Percentiles rank a stretch among this genome's conserved stretches.
phyloP scores from a whole-genome alignment of 2,888 invertebrate genomes.

The Drosophila mettleri region DNA sequence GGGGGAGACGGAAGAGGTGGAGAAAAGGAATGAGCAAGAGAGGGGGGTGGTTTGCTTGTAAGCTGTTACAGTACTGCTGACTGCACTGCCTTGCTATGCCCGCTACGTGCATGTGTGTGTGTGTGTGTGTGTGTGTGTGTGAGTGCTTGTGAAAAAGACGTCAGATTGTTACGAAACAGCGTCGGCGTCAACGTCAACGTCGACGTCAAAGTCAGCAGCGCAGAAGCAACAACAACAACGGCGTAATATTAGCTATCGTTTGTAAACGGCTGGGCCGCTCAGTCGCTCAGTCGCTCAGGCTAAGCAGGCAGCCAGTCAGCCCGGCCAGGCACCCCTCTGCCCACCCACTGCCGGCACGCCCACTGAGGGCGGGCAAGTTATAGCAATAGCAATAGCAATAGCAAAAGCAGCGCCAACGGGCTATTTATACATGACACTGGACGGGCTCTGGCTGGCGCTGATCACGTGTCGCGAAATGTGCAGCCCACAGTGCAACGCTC shows the following conservation, averaged over 20 bases:
- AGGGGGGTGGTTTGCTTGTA: background rate
- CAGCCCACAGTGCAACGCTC: conserved; percentile 81
- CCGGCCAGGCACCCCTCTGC: background rate
- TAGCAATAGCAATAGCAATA: no score
- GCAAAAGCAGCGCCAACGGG: conserved; percentile 31
- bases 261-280: conserved; percentile 21
- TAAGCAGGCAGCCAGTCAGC: background rate
- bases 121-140: background rate
- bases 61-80: conserved; percentile 21
- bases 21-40: no score
- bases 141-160: conserved; percentile 27
- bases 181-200: conserved; percentile 22
- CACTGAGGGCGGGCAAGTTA: conserved; percentile 2
- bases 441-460: conserved; percentile 35
- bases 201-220: conserved; percentile 30
- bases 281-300: background rate
- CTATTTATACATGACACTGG: conserved; percentile 52
- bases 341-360: no score
- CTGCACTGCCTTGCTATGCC: background rate
- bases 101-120: background rate
- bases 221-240: conserved; percentile 36
- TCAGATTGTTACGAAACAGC: conserved; percentile 56
- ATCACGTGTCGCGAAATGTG: conserved; percentile 78
- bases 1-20: no score
- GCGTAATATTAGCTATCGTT: conserved; percentile 52